Evolutionary conservation across 2,888 invertebrate genomes (phyloP), one percentile per base, ranked within the genome.

Genomic region (Pinctada fucata): DNA sequence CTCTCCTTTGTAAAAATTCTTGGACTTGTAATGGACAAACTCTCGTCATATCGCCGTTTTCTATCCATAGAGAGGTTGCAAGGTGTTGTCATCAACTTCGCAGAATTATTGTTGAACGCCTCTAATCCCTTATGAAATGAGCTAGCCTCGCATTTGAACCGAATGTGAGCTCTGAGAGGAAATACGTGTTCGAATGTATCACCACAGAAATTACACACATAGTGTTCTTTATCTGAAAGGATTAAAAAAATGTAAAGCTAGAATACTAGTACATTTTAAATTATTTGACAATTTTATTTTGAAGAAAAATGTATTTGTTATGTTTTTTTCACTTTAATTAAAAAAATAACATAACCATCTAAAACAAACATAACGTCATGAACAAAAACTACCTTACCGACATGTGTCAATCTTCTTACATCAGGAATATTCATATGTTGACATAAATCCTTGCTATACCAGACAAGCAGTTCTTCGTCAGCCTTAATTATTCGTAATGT

Each of bases 381-480:
- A n/a, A n/a, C n/a, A n/a, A n/a, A n/a, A n/a, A n/a, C 10, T 31
- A 31, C 49, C 50, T 16, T 78, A 81, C 81, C 79, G 48, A 75
- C 31, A 45, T 69, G 47, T n/a, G 73, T 70, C 10, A 68, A 71
- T 31, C 81, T 58, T 65, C 78, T 83, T 6, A 89, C 76, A 31
- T 89, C 87, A 1, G 91, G 90, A 16, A 92, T 85, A 58, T 87
- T 85, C 5, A 91, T 83, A 0, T 88, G 76, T 58, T 84, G 84
- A 47, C 91, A 90, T 76, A 91, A 90, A 78, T 91, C 91, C 74
- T 89, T 89, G 80, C 91, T 91, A 87, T 91, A 93, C 93, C 93
- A 93, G 3, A 92, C 91, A 4, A 91, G 81, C 31, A 93, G 82
- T 79, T 92, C 91, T 82, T 91, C 90, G 4, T 88, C 88, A 0